These are phyloP conservation scores for Cryptus armator DNA, from an alignment of 2,888 invertebrate genomes.

Conservation along the genomic window DNA sequence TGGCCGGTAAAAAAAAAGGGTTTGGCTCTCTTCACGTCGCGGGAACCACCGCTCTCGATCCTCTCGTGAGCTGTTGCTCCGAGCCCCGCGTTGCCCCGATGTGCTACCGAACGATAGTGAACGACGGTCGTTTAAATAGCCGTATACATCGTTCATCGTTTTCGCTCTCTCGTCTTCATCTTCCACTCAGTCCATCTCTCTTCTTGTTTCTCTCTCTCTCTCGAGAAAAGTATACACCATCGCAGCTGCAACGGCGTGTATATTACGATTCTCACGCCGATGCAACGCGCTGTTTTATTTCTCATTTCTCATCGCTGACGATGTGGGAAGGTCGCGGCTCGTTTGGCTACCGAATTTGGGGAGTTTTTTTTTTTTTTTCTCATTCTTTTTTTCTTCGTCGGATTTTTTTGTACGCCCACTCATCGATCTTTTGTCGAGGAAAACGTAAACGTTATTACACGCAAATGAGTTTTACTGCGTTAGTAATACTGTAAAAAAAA, in stretches of 20 bases:
- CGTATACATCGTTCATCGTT: neutral
- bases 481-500: neutral
- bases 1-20: constrained; percentile 40
- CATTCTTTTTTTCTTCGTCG: neutral
- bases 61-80: constrained; percentile 36
- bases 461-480: neutral
- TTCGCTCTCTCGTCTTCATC: constrained; percentile 10
- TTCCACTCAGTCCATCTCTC: neutral
- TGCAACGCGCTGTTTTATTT: constrained; percentile 23
- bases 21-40: constrained; percentile 9
- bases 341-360: constrained; percentile 30
- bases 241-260: constrained; percentile 9
- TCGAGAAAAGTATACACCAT: constrained; percentile 12
- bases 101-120: constrained; percentile 19
- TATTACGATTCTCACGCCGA: constrained; percentile 4
- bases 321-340: constrained; percentile 41
- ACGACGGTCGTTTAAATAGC: constrained; percentile 44
- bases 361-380: constrained; percentile 3
- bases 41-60: constrained; percentile 42
- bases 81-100: neutral
- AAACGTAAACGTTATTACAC: neutral
- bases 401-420: constrained; percentile 11
- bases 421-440: neutral
- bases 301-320: constrained; percentile 41
- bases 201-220: neutral